Evolutionary conservation across 2,888 invertebrate genomes (phyloP), one percentile per base, ranked within the genome.

Genomic region (Anorthoa munda): DNA sequence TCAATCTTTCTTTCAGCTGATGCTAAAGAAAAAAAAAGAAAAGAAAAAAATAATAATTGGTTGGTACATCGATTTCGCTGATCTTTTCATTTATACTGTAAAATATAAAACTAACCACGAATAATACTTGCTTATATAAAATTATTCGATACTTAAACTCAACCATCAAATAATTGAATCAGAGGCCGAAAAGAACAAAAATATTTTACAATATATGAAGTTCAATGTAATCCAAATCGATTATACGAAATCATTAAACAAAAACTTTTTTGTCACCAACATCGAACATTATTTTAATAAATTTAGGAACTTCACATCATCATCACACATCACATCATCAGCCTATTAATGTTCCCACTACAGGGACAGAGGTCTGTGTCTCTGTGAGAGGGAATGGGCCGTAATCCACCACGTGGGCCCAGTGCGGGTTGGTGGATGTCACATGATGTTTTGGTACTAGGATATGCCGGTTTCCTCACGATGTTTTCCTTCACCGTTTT

Each of bases 301-400:
- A 18, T 79, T 66, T 72, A 66, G 66, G 73, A 77, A 79, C 65
- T 56, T 23, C n/a, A n/a, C n/a, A n/a, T n/a, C n/a, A n/a, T n/a
- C n/a, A n/a, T n/a, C n/a, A n/a, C n/a, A n/a, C n/a, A n/a, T n/a
- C n/a, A n/a, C n/a, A n/a, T n/a, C n/a, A n/a, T n/a, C n/a, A n/a
- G n/a, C n/a, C n/a, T n/a, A n/a, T n/a, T n/a, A n/a, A n/a, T n/a
- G n/a, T n/a, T n/a, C n/a, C n/a, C n/a, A n/a, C n/a, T n/a, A n/a
- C n/a, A n/a, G n/a, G n/a, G n/a, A n/a, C n/a, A n/a, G n/a, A n/a
- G n/a, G n/a, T n/a, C n/a, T n/a, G n/a, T n/a, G n/a, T n/a, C n/a
- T n/a, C n/a, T n/a, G n/a, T n/a, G n/a, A n/a, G n/a, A n/a, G n/a
- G n/a, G n/a, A n/a, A n/a, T n/a, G n/a, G n/a, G n/a, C n/a, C n/a